phyloP scores from a whole-genome alignment of 2,888 invertebrate genomes.

The Tipula helvola region DNA sequence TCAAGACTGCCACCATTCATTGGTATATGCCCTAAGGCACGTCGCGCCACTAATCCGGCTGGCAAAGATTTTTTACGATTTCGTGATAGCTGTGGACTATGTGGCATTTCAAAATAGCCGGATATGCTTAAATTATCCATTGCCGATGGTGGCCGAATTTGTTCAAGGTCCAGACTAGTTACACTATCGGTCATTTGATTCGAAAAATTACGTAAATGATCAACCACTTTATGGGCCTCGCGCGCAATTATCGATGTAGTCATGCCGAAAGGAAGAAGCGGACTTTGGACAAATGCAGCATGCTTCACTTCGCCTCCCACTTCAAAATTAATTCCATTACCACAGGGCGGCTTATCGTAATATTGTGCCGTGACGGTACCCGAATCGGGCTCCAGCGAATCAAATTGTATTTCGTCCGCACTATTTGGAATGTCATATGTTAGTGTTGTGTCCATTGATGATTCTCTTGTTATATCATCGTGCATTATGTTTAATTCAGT shows the following conservation, averaged over 20 bases:
- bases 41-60: conserved; percentile 53
- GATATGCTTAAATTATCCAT: conserved; percentile 52
- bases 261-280: conserved; percentile 41
- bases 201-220: conserved; percentile 34
- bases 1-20: conserved; percentile 46
- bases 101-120: conserved; percentile 39
- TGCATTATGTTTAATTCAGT: neutral
- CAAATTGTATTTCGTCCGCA: conserved; percentile 13
- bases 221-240: conserved; percentile 59
- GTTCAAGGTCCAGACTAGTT: conserved; percentile 57
- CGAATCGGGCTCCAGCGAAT: conserved; percentile 26
- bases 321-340: conserved; percentile 24
- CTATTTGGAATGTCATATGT: conserved; percentile 15
- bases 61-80: conserved; percentile 58
- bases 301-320: conserved; percentile 30
- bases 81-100: conserved; percentile 29
- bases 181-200: conserved; percentile 43
- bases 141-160: conserved; percentile 63
- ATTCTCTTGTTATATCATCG: neutral
- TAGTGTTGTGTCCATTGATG: neutral
- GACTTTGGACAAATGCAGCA: conserved; percentile 4
- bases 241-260: conserved; percentile 59
- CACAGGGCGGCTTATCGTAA: neutral
- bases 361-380: conserved; percentile 21
- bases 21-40: conserved; percentile 48